phyloP scores from a whole-genome alignment of 2,797 vertebrate genomes.

The Selene dorsalis region DNA sequence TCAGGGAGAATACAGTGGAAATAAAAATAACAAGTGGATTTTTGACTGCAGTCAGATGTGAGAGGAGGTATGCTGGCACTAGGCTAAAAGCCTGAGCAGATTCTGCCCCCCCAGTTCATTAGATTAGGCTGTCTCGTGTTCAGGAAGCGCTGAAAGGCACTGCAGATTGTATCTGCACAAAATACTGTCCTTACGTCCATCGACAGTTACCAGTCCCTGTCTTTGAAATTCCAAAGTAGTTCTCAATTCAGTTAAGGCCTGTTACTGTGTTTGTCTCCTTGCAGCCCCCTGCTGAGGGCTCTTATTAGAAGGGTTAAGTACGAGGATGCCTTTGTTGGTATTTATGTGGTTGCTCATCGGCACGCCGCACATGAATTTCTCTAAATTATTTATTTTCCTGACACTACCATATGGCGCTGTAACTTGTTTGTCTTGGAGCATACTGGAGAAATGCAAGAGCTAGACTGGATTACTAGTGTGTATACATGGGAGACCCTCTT shows the following conservation, averaged over 20 bases:
- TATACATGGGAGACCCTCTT: constrained; percentile 81
- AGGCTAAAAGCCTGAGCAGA: constrained; percentile 83
- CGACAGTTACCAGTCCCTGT: constrained; percentile 83
- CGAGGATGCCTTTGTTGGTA: constrained; percentile 81
- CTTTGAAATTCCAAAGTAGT: constrained; percentile 85
- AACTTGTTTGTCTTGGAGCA: constrained; percentile 82
- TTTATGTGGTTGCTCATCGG: constrained; percentile 82
- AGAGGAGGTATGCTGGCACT: constrained; percentile 71
- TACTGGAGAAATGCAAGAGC: constrained; percentile 75
- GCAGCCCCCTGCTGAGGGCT: constrained; percentile 65
- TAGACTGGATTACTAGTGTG: constrained; percentile 73
- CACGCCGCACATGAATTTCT: constrained; percentile 78
- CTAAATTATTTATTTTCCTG: constrained; percentile 86
- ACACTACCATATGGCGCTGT: constrained; percentile 82
- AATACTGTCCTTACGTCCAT: constrained; percentile 76
- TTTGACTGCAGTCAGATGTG: constrained; percentile 80
- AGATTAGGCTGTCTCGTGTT: constrained; percentile 85
- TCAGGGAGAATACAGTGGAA: constrained; percentile 81
- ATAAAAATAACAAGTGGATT: constrained; percentile 82
- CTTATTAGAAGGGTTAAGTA: constrained; percentile 83
- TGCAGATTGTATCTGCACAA: constrained; percentile 84
- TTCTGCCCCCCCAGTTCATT: constrained; percentile 79
- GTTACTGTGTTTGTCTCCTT: constrained; percentile 64
- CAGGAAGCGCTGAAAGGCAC: constrained; percentile 89
- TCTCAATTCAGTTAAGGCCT: constrained; percentile 82